These are phyloP conservation scores for Maniola jurtina DNA, from an alignment of 1,140 invertebrate species.

Conservation along the genomic window DNA sequence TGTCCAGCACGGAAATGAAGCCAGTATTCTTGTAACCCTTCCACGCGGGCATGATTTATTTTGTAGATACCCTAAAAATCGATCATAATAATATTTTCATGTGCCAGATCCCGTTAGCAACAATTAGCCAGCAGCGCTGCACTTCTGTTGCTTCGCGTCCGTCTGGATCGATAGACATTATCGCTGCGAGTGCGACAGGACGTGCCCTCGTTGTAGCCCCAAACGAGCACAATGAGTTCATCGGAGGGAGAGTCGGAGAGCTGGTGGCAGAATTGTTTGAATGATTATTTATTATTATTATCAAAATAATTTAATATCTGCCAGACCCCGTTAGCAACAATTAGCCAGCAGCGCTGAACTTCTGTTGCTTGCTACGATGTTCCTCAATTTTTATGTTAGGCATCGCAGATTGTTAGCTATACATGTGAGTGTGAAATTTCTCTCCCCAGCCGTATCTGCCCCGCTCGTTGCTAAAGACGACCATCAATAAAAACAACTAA, in stretches of 20 bases:
- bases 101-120: slow-evolving; percentile 28
- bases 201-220: slow-evolving; percentile 30
- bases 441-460: no score
- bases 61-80: no score
- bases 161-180: slow-evolving; percentile 38
- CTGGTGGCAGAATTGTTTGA: background rate
- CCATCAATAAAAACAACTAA: no score
- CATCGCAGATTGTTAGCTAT: no score
- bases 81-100: background rate
- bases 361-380: slow-evolving; percentile 38
- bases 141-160: slow-evolving; percentile 35
- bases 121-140: slow-evolving; percentile 32
- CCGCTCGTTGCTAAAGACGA: no score
- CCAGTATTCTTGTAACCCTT: no score
- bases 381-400: no score
- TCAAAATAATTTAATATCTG: no score
- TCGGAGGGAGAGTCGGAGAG: slow-evolving; percentile 26
- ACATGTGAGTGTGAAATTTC: no score
- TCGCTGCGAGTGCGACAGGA: slow-evolving; percentile 30
- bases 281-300: no score
- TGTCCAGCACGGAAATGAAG: no score
- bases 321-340: slow-evolving; percentile 33
- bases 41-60: no score
- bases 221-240: slow-evolving; percentile 50
- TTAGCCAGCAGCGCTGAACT: slow-evolving; percentile 31